These are phyloP conservation scores for Saccopteryx bilineata DNA, from an alignment of 2,113 vertebrate species.

Conservation along the genomic window DNA sequence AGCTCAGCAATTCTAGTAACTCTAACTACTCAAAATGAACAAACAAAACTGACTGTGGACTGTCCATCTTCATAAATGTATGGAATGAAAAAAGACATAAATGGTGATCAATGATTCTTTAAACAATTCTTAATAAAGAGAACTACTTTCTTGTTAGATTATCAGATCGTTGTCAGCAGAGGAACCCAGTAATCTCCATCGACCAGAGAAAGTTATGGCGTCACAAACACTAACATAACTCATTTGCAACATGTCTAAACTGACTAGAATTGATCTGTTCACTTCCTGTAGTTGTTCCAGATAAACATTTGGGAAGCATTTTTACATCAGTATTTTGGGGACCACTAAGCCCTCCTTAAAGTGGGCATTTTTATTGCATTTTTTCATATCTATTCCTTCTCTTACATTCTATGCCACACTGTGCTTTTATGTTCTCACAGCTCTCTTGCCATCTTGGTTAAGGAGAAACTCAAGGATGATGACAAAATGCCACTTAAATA, in stretches of 20 bases:
- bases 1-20: not conserved
- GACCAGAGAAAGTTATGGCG: not conserved
- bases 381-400: not conserved
- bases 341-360: not conserved
- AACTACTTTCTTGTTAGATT: conserved; percentile 5
- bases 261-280: not conserved
- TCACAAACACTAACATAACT: not conserved
- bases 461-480: not conserved
- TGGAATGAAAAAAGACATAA: not conserved
- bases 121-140: not conserved
- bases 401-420: not conserved
- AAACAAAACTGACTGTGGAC: not conserved
- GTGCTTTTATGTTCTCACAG: not conserved
- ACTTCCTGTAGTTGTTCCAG: not conserved
- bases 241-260: not conserved
- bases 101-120: not conserved
- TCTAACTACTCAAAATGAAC: not conserved
- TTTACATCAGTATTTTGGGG: not conserved
- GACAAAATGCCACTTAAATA: not conserved
- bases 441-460: not conserved
- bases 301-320: conserved; percentile 14
- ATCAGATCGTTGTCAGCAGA: not conserved
- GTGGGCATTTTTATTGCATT: not conserved
- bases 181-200: not conserved
- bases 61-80: not conserved